Conservation (phyloP, 2,888 invertebrate genomes). For the Melinaea marsaeus region DNA sequence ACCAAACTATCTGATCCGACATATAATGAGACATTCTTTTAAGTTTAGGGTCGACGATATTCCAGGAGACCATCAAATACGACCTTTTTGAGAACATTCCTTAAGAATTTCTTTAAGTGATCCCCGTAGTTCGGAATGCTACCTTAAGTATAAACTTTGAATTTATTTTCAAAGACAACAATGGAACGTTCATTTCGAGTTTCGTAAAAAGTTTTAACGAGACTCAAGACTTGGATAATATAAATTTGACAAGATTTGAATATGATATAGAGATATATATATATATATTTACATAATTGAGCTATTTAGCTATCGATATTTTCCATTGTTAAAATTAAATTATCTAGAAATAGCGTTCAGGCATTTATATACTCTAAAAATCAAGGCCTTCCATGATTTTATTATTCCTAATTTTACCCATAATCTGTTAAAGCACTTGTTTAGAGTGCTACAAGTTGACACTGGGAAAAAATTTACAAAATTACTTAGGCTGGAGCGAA, state of each 20-base stretch:
- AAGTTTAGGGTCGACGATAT: slow-evolving; percentile 27
- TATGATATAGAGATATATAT: slow-evolving; percentile 5
- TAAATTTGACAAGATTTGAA: slow-evolving; percentile 6
- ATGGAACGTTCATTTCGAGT: slow-evolving; percentile 23
- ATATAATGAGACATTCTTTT: slow-evolving; percentile 31
- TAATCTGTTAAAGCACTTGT: slow-evolving; percentile 30
- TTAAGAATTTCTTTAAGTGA: slow-evolving; percentile 18
- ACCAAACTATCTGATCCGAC: slow-evolving; percentile 20
- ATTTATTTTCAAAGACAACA: slow-evolving; percentile 24
- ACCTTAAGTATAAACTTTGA: slow-evolving; percentile 26
- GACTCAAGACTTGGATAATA: slow-evolving; percentile 13
- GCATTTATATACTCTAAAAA: too few species aligned
- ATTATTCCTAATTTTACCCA: slow-evolving; percentile 8
- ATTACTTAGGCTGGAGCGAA: slow-evolving; percentile 14
- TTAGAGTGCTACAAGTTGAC: slow-evolving; percentile 26
- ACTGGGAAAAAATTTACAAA: slow-evolving; percentile 15
- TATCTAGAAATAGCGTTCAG: too few species aligned
- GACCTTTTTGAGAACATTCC: slow-evolving; percentile 25
- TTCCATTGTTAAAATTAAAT: too few species aligned
- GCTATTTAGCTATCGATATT: not conserved
- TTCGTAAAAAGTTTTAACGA: slow-evolving; percentile 29
- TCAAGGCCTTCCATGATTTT: too few species aligned
- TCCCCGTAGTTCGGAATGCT: slow-evolving; percentile 23
- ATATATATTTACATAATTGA: not conserved
- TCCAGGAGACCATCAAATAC: slow-evolving; percentile 27